Evolutionary conservation across 1,140 invertebrate genomes (phyloP).

Genomic region (Eriosoma lanigerum): DNA sequence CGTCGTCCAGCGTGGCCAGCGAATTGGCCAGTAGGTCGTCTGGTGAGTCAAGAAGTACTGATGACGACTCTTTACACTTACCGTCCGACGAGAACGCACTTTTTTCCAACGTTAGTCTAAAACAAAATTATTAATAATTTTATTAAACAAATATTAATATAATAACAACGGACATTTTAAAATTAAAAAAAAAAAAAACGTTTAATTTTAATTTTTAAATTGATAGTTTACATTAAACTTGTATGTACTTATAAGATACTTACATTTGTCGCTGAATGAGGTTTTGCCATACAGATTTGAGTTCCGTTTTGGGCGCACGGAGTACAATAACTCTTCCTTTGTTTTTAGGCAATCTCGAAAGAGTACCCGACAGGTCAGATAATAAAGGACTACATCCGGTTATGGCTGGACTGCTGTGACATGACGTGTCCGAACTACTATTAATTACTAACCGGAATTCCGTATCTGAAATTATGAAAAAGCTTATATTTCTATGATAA

Average conservation of each 20-base stretch:
- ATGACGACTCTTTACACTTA: constrained; percentile 58
- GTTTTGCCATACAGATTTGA: constrained; percentile 87
- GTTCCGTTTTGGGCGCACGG: constrained; percentile 75
- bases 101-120: constrained; percentile 71
- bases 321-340: constrained; percentile 71
- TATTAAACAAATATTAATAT: too few relatives aligned
- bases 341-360: constrained; percentile 62
- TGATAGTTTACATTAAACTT: too few relatives aligned
- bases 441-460: constrained; percentile 68
- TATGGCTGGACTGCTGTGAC: constrained; percentile 64
- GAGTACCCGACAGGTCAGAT: constrained; percentile 25
- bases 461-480: constrained; percentile 62
- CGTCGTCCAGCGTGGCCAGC: constrained; percentile 65
- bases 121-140: constrained; percentile 57
- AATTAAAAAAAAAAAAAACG: too few relatives aligned
- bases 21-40: constrained; percentile 63
- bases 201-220: too few relatives aligned
- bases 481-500: too few relatives aligned
- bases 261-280: constrained; percentile 84
- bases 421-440: constrained; percentile 67
- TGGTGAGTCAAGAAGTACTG: constrained; percentile 57
- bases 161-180: too few relatives aligned
- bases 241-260: constrained; percentile 57
- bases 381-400: constrained; percentile 48
- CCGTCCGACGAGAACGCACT: constrained; percentile 64